Base-by-base conservation (phyloP, 2,888 invertebrate genomes). In the Dicyrtomina minuta region DNA sequence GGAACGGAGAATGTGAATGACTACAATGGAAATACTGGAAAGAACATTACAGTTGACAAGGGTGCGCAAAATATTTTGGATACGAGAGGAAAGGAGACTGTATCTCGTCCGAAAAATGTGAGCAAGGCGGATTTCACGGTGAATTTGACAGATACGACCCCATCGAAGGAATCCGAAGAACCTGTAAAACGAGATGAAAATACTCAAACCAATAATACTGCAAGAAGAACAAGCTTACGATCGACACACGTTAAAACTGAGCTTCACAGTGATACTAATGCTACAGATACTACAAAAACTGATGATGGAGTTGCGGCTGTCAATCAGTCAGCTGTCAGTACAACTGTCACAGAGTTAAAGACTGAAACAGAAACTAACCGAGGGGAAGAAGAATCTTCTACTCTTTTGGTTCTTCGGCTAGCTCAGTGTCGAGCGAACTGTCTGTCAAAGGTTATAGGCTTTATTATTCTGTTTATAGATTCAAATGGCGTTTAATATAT, bases 341-440 rank as follows among this genome's bases (percentile, higher is more conserved):
- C 17, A 53, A 44, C 49, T 62, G 62, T 46, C 53, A 56, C 66
- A 59, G 59, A 22, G 33, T 27, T 24, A 27, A 39, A 59, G 58
- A 39, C 58, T 46, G 46, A 49, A 44, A 66, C 12, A 41, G 33
- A 17, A 53, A 20, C 33, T 24, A 27, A 8, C 15, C 61, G 46
- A 49, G 64, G 41, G 53, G 69, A 69, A 64, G 70, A 70, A n/a
- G 70, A 70, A 58, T 49, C 46, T 24, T 64, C 51, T 3, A 70
- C 64, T 33, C 59, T 70, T 39, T 51, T 70, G 49, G 70, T 70
- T 39, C 49, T 70, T 2, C 56, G 64, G 39, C 24, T 70, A 20
- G 70, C 70, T 43, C 70, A 70, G 43, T 70, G 70, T 59, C 56
- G 70, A 65, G 70, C 70, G 6, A 70, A 58, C 46, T 70, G 70